Conservation (phyloP, 2,888 invertebrate genomes). For the Tanytarsus gracilentus region DNA sequence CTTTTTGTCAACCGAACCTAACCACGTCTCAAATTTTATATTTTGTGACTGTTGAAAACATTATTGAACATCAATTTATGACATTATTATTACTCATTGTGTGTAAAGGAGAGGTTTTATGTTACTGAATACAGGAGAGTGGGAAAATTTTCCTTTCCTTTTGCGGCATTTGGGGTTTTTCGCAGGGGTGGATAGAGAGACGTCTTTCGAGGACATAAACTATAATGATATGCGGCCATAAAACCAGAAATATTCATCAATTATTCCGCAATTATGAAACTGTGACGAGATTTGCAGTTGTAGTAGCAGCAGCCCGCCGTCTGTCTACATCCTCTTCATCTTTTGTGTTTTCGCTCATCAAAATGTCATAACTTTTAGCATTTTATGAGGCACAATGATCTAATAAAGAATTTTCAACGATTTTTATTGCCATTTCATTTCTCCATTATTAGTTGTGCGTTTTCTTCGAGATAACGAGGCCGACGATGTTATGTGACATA, state of each 20-base stretch:
- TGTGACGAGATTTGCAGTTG: not conserved
- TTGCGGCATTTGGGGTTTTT: too few relatives aligned
- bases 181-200: not conserved
- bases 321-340: not conserved
- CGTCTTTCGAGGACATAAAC: not conserved
- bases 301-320: not conserved
- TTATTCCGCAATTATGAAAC: slow-evolving; percentile 26
- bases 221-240: slow-evolving; percentile 24
- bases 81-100: too few relatives aligned
- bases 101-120: too few relatives aligned
- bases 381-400: slow-evolving; percentile 19
- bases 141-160: not conserved
- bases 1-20: not conserved
- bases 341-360: slow-evolving; percentile 7
- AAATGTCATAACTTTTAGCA: slow-evolving; percentile 24
- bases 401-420: slow-evolving; percentile 12
- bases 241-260: slow-evolving; percentile 25
- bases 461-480: too few relatives aligned
- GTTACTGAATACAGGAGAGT: too few relatives aligned
- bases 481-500: too few relatives aligned
- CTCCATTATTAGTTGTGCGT: too few relatives aligned
- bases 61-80: too few relatives aligned
- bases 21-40: not conserved
- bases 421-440: not conserved
- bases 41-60: too few relatives aligned